Evolutionary conservation across 35 echinoderm and acorn worm genomes (phyloP), one percentile per base, ranked within the genome.

Genomic region (Eucidaris tribuloides): DNA sequence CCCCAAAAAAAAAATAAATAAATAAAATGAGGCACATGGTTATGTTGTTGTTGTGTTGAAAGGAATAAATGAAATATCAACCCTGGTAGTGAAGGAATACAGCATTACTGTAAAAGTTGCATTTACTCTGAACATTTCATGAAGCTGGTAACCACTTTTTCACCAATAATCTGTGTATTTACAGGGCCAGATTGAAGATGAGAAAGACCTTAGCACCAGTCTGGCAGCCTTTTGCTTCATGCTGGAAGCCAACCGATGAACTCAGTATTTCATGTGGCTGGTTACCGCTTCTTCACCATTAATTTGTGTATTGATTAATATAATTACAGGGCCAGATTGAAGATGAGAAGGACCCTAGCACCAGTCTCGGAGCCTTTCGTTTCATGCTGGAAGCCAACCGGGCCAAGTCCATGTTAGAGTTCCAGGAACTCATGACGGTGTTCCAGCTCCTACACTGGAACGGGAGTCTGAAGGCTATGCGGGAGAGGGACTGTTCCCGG

Each of bases 381-480:
- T 99, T 99, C 83, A 99, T 99, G 96, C 50, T 99, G 52, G 96
- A 93, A 29, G 62, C 96, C 33, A 99, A 99, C 45, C 81, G 84
- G 2, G 78, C 72, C 43, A 92, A 92, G 71, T 89, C 91, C 28
- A 99, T 99, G 96, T 72, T 99, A 17, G 96, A 99, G 57, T 99
- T 99, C 80, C 96, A 99, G 52, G 96, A 99, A 79, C 83, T 93
- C 52, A 99, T 99, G 96, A 93, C 90, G 0, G 90, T 99, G 18
- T 99, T 99, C 87, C 96, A 99, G 62, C 87, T 99, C 0, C 84
- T 99, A 7, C 96, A 93, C 77, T 99, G 96, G 96, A 99, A 99
- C 66, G 96, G 96, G 19, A 99, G 96, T 58, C 62, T 99, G 25
- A 99, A 99, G 76, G 90, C 96, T 3, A 99, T 99, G 96, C 76